Evolutionary conservation across 2,113 vertebrate genomes (phyloP).

Genomic region (Psophia crepitans): DNA sequence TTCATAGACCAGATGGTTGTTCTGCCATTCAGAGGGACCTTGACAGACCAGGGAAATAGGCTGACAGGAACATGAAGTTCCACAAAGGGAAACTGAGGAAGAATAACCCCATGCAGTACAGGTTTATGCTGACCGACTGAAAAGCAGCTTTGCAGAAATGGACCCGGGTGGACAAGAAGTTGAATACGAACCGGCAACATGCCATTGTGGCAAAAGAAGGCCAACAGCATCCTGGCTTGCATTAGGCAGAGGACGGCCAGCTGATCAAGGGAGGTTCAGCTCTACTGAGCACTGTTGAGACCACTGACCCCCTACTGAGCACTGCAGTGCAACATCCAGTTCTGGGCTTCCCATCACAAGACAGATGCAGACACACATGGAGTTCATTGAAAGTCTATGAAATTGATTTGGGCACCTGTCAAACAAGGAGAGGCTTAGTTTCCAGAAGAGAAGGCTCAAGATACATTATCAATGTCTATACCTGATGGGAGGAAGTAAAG

Average conservation of each 20-base stretch:
- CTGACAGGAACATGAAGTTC: neutral
- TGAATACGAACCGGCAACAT: neutral
- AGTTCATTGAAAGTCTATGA: neutral
- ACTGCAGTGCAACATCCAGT: neutral
- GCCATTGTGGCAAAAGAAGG: neutral
- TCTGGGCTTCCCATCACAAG: neutral
- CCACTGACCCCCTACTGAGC: neutral
- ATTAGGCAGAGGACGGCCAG: neutral
- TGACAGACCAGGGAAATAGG: too few species aligned
- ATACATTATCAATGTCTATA: neutral
- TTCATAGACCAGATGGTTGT: neutral
- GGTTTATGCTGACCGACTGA: neutral
- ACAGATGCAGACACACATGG: too few species aligned
- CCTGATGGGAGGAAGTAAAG: neutral
- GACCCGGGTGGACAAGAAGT: neutral
- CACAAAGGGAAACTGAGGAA: neutral
- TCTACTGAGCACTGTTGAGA: neutral
- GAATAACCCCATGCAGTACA: neutral
- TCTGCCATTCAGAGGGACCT: too few species aligned
- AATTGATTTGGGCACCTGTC: neutral
- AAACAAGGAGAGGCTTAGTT: neutral
- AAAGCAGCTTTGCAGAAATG: neutral
- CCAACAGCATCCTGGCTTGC: neutral
- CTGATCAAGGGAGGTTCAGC: neutral
- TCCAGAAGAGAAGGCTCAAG: neutral